Conservation (phyloP, 2,113 vertebrate species). For the Perognathus longimembris region DNA sequence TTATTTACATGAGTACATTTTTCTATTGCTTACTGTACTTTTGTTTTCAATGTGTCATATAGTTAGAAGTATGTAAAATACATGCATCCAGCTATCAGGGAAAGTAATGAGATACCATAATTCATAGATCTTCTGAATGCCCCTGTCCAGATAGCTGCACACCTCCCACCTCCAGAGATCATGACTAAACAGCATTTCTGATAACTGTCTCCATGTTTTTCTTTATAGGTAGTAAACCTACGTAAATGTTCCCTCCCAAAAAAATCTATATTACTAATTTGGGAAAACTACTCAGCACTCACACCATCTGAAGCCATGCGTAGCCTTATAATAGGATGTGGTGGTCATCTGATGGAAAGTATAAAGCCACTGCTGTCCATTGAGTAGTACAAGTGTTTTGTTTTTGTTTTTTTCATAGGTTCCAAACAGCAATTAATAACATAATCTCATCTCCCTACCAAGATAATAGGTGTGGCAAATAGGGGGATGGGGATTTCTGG, state of each 20-base stretch:
- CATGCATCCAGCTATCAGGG: not conserved
- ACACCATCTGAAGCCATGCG: not conserved
- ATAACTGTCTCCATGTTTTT: conserved; percentile 2
- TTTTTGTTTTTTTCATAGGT: conserved; percentile 6
- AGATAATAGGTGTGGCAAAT: not conserved
- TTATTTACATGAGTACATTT: not conserved
- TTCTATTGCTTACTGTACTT: not conserved
- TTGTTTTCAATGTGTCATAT: not conserved
- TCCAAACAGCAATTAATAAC: not conserved
- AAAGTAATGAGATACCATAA: not conserved
- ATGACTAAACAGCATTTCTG: not conserved
- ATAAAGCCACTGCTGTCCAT: not conserved
- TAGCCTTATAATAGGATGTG: not conserved
- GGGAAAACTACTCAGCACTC: not conserved
- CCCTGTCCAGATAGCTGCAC: not conserved
- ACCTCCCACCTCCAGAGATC: not conserved
- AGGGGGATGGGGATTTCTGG: too few species aligned
- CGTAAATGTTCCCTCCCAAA: not conserved
- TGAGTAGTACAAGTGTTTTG: not conserved
- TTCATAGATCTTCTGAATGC: not conserved
- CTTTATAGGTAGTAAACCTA: not conserved
- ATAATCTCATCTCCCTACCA: too few species aligned
- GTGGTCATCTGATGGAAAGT: not conserved
- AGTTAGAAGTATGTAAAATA: not conserved
- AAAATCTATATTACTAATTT: conserved; percentile 4